Evolutionary conservation across 2,888 invertebrate species (phyloP).

Genomic region (Meiosimyza platycephala): DNA sequence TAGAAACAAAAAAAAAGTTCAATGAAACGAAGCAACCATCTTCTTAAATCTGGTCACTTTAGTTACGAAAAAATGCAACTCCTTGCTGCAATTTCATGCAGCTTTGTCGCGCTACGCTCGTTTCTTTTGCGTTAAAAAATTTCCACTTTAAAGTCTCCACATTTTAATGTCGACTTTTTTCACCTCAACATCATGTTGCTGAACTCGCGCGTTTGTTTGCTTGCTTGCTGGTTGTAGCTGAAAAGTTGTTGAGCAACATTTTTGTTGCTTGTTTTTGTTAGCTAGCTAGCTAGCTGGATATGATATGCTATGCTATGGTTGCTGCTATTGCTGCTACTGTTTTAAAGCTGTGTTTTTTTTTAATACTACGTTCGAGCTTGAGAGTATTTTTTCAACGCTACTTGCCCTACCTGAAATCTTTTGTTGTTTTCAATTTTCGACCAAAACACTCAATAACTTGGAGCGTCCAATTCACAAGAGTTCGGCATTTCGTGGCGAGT

Average conservation of each 20-base stretch:
- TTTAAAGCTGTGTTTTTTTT: slow-evolving; percentile 7
- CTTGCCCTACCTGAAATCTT: slow-evolving; percentile 26
- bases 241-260: slow-evolving; percentile 60
- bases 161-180: background rate
- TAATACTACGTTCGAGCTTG: background rate
- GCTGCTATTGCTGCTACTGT: slow-evolving; percentile 11
- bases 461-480: slow-evolving; percentile 53
- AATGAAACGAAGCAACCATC: no score
- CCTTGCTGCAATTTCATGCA: background rate
- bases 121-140: background rate
- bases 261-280: slow-evolving; percentile 58
- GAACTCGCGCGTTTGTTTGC: slow-evolving; percentile 21
- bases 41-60: no score
- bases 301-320: slow-evolving; percentile 42
- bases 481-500: slow-evolving; percentile 65
- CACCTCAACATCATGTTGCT: slow-evolving; percentile 28
- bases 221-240: background rate
- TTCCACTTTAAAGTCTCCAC: background rate
- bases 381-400: slow-evolving; percentile 10
- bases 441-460: slow-evolving; percentile 40
- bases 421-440: slow-evolving; percentile 42
- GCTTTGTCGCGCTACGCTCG: background rate
- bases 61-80: no score
- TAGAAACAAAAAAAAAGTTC: no score
- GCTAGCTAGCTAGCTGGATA: slow-evolving; percentile 17